Evolutionary conservation across 2,113 vertebrate genomes (phyloP).

Genomic region (Colistium nudipinnis): DNA sequence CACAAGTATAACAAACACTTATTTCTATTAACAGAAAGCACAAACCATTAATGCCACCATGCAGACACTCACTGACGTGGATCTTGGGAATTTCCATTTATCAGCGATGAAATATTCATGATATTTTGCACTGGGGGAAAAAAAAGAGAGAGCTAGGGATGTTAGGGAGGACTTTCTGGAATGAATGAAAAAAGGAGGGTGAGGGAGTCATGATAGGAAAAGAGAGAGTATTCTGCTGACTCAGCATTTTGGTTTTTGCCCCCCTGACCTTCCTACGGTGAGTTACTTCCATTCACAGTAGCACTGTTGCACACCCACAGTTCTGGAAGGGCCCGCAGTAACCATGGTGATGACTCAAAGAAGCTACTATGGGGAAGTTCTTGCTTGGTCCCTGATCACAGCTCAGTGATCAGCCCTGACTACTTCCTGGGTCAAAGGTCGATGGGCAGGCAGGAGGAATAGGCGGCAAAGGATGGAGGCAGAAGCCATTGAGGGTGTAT

Average conservation of each 20-base stretch:
- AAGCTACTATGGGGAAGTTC: background rate
- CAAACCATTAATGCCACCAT: too few species aligned
- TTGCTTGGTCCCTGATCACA: constrained; percentile 37
- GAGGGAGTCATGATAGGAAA: too few species aligned
- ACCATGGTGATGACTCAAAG: constrained; percentile 16
- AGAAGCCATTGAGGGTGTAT: constrained; percentile 12
- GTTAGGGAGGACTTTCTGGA: background rate
- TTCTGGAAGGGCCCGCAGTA: background rate
- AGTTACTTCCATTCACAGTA: constrained; percentile 13
- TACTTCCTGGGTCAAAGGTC: constrained; percentile 51
- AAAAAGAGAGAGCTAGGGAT: background rate
- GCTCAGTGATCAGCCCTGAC: constrained; percentile 3
- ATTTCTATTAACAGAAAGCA: too few species aligned
- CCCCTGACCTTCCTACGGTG: background rate
- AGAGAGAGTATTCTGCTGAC: constrained; percentile 25
- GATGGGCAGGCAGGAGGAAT: constrained; percentile 29
- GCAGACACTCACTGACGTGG: too few species aligned
- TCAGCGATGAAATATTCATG: too few species aligned
- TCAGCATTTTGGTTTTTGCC: constrained; percentile 2
- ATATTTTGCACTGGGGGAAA: too few species aligned
- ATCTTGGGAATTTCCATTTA: too few species aligned
- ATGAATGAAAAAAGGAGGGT: background rate
- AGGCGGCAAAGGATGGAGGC: constrained; percentile 10
- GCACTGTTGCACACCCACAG: background rate
- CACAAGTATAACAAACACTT: too few species aligned